Percentiles rank a stretch among this genome's conserved stretches.
Conservation (phyloP, 1,140 invertebrate genomes). For the Conus betulinus region DNA sequence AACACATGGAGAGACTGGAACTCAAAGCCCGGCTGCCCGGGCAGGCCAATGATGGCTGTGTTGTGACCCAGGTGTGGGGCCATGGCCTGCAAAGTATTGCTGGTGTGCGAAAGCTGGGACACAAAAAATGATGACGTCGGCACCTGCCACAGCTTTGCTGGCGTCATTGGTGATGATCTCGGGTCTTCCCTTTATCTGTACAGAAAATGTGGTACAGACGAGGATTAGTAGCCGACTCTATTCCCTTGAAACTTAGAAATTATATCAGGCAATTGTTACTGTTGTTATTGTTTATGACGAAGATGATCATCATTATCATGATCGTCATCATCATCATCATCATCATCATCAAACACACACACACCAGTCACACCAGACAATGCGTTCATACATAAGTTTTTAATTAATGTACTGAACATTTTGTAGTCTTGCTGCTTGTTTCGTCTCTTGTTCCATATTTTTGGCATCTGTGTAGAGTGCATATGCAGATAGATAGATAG, state of each 20-base stretch:
- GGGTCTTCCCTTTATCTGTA: conserved; percentile 40
- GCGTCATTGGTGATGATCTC: conserved; percentile 49
- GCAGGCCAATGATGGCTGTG: conserved; percentile 55
- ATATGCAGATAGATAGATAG: no score
- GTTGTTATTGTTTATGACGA: not conserved
- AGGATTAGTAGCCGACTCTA: not conserved
- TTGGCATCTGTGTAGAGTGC: no score
- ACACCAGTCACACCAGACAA: no score
- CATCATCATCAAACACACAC: not conserved
- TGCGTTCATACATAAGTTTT: no score
- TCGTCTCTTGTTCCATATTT: no score
- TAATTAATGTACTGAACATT: no score
- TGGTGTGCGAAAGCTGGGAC: conserved; percentile 58
- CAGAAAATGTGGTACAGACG: not conserved
- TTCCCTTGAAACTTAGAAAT: not conserved
- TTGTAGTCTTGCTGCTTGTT: no score
- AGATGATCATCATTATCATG: not conserved
- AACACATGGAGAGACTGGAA: conserved; percentile 50
- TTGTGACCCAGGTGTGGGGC: conserved; percentile 43
- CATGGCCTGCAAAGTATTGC: conserved; percentile 54
- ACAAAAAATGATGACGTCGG: conserved; percentile 54
- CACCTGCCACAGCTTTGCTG: conserved; percentile 31
- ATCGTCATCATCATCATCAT: not conserved
- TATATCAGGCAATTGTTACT: not conserved
- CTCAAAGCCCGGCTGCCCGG: conserved; percentile 64